Conservation (phyloP, 2,113 vertebrate species). For the Pelodiscus sinensis region DNA sequence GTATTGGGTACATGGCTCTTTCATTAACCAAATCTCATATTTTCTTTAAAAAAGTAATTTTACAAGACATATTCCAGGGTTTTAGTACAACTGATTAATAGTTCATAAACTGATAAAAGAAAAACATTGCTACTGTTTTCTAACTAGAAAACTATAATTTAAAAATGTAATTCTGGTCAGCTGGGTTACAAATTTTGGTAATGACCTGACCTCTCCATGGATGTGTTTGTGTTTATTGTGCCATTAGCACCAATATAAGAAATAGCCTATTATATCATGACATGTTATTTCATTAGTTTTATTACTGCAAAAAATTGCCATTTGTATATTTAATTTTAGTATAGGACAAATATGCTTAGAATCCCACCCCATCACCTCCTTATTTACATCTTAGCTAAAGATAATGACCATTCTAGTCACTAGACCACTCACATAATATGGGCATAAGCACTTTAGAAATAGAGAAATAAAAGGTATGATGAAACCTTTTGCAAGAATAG, state of each 20-base stretch:
- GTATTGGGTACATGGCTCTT: background rate
- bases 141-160: background rate
- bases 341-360: background rate
- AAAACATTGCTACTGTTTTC: background rate
- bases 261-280: background rate
- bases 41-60: background rate
- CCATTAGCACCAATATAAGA: background rate
- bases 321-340: background rate
- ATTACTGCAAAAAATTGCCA: background rate
- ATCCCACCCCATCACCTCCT: background rate
- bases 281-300: background rate
- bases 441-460: background rate
- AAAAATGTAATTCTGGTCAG: background rate
- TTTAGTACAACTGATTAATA: background rate
- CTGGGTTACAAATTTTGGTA: background rate
- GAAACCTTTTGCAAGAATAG: background rate
- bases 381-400: background rate
- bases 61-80: background rate
- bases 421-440: fast-evolving
- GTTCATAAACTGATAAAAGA: slow-evolving; percentile 10
- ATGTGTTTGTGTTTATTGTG: background rate
- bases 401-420: background rate
- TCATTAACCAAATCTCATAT: background rate
- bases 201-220: background rate
- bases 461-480: background rate